Base-by-base conservation (phyloP, 2,888 invertebrate species). In the Cyclophora punctaria region DNA sequence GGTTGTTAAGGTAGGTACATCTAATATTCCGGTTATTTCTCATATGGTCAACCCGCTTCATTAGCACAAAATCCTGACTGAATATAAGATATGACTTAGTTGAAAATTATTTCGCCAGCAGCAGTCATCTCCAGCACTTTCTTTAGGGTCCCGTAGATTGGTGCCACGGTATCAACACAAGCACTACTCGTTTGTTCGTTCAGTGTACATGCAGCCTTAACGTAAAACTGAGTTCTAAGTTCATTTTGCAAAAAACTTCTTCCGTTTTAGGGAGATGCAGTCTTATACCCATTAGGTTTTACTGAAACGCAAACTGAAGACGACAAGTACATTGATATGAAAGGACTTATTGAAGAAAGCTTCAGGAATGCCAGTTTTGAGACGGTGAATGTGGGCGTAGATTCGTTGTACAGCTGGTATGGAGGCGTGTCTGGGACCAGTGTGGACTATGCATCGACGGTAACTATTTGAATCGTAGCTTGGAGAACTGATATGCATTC, bases 391-490 rank as follows among this genome's bases (percentile, higher is more conserved):
- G 78, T 78, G 0, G 56, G 71, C 1, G 74, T 80, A 2, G 80
- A 83, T 5, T 71, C 75, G 0, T 52, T 85, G 4, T 50, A 78
- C 52, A 77, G 58, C 49, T 86, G 86, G 85, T 86, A 87, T 37
- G 86, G 85, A 0, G 59, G 57, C 33, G 70, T 84, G 3, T 5
- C 54, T 0, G 87, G 87, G 0, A 61, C 73, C 0, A 87, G 87
- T 46, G 86, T 87, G 37, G 87, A 87, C 58, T 86, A 83, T 48
- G 85, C 85, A 3, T 62, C 81, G 34, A 55, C 75, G 69, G 87
- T 87, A 73, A 60, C 56, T 45, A 43, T 34, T 37, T 20, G 20
- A 20, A 20, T 20, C 20, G 20, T 20, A 20, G 20, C 20, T 20
- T 20, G 20, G 20, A 20, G 20, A 20, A 20, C 20, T 20, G 20